Percentiles rank a stretch among this genome's conserved stretches.
Conservation (phyloP, 2,888 invertebrate species). For the Quadriops clusia region DNA sequence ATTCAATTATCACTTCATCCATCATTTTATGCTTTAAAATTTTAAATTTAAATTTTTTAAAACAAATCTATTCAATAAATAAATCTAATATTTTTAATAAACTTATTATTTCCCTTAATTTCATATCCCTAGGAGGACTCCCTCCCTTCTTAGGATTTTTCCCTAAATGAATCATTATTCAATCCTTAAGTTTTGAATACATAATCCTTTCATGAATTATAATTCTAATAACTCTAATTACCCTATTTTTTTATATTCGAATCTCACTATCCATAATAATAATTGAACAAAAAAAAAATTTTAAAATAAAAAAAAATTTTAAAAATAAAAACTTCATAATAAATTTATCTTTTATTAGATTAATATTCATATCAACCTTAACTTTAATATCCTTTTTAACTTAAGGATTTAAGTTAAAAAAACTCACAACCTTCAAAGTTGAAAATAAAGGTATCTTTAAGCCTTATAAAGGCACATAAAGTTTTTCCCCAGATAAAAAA, state of each 20-base stretch:
- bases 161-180: conserved; percentile 48
- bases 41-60: conserved; percentile 40
- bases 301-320: conserved; percentile 27
- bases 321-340: conserved; percentile 30
- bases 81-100: conserved; percentile 35
- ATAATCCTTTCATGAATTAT: conserved; percentile 38
- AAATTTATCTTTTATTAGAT: conserved; percentile 26
- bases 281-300: conserved; percentile 39
- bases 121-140: conserved; percentile 46
- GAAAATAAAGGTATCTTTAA: conserved; percentile 45
- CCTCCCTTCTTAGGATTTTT: conserved; percentile 51
- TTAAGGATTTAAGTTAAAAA: conserved; percentile 48
- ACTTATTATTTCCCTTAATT: conserved; percentile 41
- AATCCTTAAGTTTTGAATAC: conserved; percentile 38
- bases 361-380: conserved; percentile 19
- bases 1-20: conserved; percentile 37
- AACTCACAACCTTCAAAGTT: conserved; percentile 55
- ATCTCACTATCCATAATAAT: conserved; percentile 38
- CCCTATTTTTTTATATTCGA: conserved; percentile 45
- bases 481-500: no score
- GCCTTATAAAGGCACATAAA: conserved; percentile 42
- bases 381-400: conserved; percentile 13
- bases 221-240: conserved; percentile 42
- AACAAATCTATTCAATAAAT: conserved; percentile 41
- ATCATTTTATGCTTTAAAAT: conserved; percentile 39